These are phyloP conservation scores for Myrmophylax atrothorax DNA, from an alignment of 2,113 vertebrate species.

Conservation along the genomic window DNA sequence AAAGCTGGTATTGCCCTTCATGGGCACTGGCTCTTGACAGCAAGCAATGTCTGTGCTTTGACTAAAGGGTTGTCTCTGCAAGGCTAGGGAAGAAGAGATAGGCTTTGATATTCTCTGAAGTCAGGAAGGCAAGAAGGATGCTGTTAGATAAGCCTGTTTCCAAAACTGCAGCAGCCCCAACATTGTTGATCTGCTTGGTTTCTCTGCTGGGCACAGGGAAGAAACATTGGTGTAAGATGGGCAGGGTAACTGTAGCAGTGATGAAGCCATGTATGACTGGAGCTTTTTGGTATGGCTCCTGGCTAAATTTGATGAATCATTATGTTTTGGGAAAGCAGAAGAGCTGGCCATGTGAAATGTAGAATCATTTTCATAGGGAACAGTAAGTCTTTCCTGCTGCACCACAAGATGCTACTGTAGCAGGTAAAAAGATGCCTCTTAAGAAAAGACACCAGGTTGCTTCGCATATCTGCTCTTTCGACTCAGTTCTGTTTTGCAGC, in stretches of 20 bases:
- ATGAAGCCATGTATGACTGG: neutral
- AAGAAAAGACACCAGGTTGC: neutral
- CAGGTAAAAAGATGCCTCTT: neutral
- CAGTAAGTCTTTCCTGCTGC: neutral
- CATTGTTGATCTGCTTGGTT: rapidly evolving
- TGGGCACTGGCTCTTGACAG: neutral
- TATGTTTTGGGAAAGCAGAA: neutral
- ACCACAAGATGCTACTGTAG: neutral
- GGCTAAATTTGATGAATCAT: neutral
- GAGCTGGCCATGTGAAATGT: neutral
- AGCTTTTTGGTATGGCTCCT: neutral
- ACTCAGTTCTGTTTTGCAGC: neutral
- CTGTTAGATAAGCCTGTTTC: neutral
- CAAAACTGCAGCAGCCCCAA: neutral
- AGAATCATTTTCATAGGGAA: neutral
- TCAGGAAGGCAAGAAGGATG: neutral
- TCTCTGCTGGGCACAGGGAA: neutral
- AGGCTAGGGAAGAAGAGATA: neutral
- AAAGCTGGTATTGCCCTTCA: neutral
- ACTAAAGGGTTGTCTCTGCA: neutral
- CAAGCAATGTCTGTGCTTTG: neutral
- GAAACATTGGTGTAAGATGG: neutral
- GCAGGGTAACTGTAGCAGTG: neutral
- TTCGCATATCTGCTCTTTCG: neutral
- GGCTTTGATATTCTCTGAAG: neutral